These are phyloP conservation scores for Apoderus coryli DNA, from an alignment of 2,888 invertebrate species.

Conservation along the genomic window DNA sequence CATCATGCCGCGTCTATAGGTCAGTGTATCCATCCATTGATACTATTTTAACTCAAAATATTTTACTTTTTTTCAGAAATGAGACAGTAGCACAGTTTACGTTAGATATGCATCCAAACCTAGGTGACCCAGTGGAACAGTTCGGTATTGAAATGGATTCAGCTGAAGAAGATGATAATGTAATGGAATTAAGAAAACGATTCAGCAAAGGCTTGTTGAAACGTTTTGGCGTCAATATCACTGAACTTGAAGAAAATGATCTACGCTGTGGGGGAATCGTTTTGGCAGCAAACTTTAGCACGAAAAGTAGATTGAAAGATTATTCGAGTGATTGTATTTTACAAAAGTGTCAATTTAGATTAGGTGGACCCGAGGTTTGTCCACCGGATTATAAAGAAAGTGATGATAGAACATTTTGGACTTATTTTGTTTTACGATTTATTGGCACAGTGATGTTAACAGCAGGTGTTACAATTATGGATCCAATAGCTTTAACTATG, in stretches of 20 bases:
- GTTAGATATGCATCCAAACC: constrained; percentile 54
- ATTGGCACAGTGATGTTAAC: constrained; percentile 69
- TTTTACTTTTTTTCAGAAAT: constrained; percentile 17
- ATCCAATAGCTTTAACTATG: constrained; percentile 75
- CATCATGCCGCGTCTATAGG: no score
- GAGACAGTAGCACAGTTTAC: constrained; percentile 23
- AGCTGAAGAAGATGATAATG: constrained; percentile 57
- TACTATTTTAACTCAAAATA: constrained; percentile 2
- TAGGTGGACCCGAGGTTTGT: constrained; percentile 62
- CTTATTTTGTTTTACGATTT: constrained; percentile 66
- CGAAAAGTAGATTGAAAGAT: constrained; percentile 41
- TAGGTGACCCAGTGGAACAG: constrained; percentile 61
- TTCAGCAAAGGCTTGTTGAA: constrained; percentile 50
- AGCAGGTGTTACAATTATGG: constrained; percentile 78
- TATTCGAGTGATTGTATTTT: constrained; percentile 59
- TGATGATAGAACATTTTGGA: constrained; percentile 65
- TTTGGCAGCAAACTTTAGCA: constrained; percentile 49
- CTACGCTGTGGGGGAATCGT: constrained; percentile 62
- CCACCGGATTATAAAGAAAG: constrained; percentile 68
- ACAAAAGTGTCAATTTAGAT: constrained; percentile 59
- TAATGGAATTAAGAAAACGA: constrained; percentile 58
- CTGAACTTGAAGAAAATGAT: constrained; percentile 58
- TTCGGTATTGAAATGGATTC: constrained; percentile 61
- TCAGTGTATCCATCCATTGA: no score
- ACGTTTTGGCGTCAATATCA: constrained; percentile 55